These are phyloP conservation scores for Gonatopus flavifemur DNA, from an alignment of 1,140 invertebrate genomes.

Conservation along the genomic window DNA sequence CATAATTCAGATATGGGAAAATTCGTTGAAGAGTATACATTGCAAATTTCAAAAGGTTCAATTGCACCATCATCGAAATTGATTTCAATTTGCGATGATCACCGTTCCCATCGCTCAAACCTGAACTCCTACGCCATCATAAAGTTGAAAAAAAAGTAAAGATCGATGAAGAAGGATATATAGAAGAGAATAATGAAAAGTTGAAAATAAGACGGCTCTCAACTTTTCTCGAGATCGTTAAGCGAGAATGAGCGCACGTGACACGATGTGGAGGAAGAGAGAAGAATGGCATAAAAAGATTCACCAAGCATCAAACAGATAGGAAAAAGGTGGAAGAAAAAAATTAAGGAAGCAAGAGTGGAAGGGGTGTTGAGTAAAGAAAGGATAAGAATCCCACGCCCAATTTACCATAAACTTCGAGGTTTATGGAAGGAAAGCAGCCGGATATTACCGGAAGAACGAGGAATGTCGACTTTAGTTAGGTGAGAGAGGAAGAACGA, in stretches of 20 bases:
- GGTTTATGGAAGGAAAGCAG: conserved; percentile 30
- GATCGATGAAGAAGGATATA: too few species aligned
- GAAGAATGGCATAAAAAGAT: too few species aligned
- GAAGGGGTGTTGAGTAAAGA: conserved; percentile 6
- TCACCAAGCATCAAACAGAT: neutral
- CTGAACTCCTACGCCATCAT: too few species aligned
- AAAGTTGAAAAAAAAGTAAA: too few species aligned
- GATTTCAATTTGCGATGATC: too few species aligned
- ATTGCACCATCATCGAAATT: too few species aligned
- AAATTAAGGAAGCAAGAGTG: conserved; percentile 3
- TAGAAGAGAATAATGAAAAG: too few species aligned
- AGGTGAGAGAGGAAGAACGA: neutral
- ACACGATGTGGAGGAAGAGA: neutral
- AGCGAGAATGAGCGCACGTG: neutral
- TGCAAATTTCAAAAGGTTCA: too few species aligned
- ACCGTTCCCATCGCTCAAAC: too few species aligned
- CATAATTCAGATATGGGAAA: too few species aligned
- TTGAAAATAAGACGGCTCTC: neutral
- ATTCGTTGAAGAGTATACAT: too few species aligned
- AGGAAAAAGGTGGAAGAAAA: neutral
- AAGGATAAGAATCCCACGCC: conserved; percentile 25
- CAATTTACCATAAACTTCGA: conserved; percentile 40
- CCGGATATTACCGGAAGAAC: conserved; percentile 28
- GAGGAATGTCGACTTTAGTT: conserved; percentile 12
- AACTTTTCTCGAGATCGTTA: neutral